Percentiles rank a stretch among this genome's conserved stretches.
phyloP scores from a whole-genome alignment of 2,113 vertebrate species.

The Sakesphorus luctuosus region DNA sequence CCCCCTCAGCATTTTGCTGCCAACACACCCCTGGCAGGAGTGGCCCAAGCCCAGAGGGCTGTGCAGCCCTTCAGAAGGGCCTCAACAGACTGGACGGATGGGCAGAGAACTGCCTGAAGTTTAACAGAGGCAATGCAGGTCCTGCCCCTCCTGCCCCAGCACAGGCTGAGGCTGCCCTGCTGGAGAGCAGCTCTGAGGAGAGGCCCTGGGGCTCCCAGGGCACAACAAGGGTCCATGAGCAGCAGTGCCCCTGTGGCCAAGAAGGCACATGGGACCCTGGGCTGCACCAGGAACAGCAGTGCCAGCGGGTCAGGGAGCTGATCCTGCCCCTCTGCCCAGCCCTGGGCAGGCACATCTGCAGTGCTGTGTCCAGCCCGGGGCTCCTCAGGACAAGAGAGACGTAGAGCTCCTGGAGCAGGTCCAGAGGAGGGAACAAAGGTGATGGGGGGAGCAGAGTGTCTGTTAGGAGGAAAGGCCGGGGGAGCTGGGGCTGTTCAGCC shows the following conservation, averaged over 20 bases:
- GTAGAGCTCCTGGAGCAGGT: background rate
- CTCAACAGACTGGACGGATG: background rate
- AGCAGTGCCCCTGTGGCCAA: background rate
- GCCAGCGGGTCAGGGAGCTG: background rate
- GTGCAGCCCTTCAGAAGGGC: background rate
- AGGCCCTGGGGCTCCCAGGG: background rate
- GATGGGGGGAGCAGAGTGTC: background rate
- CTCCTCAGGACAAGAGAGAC: background rate
- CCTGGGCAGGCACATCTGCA: background rate
- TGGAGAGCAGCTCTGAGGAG: background rate
- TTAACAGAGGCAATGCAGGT: too few relatives aligned
- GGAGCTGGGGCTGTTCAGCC: background rate
- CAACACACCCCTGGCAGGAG: background rate
- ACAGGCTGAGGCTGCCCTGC: background rate
- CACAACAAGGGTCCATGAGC: too few relatives aligned
- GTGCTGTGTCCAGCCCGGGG: background rate
- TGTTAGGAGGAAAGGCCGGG: background rate
- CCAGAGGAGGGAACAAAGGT: background rate
- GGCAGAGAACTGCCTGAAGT: background rate
- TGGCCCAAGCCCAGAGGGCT: background rate
- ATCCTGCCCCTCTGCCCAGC: background rate
- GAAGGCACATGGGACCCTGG: background rate
- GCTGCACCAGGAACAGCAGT: background rate
- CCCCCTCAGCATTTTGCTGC: background rate
- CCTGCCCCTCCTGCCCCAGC: background rate